These are phyloP conservation scores for Itoplectis maculator DNA, from an alignment of 2,888 invertebrate genomes.

Conservation along the genomic window DNA sequence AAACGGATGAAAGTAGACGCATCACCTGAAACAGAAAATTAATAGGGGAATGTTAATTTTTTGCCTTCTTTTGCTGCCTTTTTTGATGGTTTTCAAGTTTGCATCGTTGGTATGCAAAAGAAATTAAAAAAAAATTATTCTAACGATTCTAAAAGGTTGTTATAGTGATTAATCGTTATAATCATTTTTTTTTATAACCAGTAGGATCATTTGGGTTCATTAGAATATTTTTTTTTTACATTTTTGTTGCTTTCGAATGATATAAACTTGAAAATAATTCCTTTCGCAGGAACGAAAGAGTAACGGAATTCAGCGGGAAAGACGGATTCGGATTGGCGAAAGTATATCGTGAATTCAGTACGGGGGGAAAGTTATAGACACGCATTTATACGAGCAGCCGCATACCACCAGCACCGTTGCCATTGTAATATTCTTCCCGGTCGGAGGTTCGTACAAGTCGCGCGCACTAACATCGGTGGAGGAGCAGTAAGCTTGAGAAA, in stretches of 20 bases:
- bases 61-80: too few species aligned
- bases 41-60: background rate
- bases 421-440: conserved; percentile 17
- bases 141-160: too few species aligned
- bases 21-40: conserved; percentile 77
- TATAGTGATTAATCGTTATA: too few species aligned
- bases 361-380: conserved; percentile 28
- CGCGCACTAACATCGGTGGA: conserved; percentile 34
- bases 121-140: too few species aligned
- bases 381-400: conserved; percentile 15
- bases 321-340: background rate
- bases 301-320: background rate
- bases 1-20: conserved; percentile 65
- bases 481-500: conserved; percentile 77
- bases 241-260: too few species aligned
- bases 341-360: conserved; percentile 14
- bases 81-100: too few species aligned
- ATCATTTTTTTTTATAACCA: too few species aligned
- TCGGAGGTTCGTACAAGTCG: conserved; percentile 32
- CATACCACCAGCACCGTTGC: conserved; percentile 6
- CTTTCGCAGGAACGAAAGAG: background rate
- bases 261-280: too few species aligned
- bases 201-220: too few species aligned
- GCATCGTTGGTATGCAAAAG: too few species aligned
- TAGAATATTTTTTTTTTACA: too few species aligned